A percentile compares a stretch with the other conserved stretches of the same genome.
Conservation (phyloP, 2,888 invertebrate species). For the Campoletis raptor region DNA sequence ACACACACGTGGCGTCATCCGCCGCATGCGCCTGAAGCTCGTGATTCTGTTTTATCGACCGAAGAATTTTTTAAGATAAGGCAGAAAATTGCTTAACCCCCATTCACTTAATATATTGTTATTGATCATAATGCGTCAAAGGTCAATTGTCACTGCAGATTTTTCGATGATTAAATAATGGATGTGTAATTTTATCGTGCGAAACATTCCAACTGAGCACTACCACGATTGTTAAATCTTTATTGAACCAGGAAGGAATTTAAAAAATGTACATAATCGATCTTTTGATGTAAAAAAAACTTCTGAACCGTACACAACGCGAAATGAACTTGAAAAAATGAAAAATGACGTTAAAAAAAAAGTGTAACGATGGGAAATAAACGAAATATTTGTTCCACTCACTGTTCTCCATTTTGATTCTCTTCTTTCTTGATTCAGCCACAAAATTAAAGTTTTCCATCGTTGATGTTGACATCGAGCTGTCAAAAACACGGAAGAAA, state of each 20-base stretch:
- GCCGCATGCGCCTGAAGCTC: neutral
- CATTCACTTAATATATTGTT: neutral
- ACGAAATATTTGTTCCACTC: conserved; percentile 24
- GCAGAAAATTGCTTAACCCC: conserved; percentile 21
- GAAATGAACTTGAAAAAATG: neutral
- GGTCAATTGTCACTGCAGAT: conserved; percentile 51
- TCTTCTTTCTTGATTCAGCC: conserved; percentile 8
- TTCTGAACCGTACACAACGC: neutral
- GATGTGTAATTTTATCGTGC: conserved; percentile 9
- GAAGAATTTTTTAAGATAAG: neutral
- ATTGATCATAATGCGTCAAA: conserved; percentile 65
- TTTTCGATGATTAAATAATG: conserved; percentile 55
- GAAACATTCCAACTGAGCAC: conserved; percentile 3
- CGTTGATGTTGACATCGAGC: neutral
- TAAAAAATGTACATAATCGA: neutral
- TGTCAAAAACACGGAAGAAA: neutral
- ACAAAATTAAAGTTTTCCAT: conserved; percentile 6
- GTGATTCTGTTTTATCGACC: neutral
- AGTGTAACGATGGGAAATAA: neutral
- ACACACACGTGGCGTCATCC: conserved; percentile 8
- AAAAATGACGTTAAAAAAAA: neutral
- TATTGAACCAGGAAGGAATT: neutral
- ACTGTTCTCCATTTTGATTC: conserved; percentile 48
- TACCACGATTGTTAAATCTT: conserved; percentile 32
- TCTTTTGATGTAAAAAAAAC: neutral